Percentiles rank a stretch among this genome's conserved stretches.
These are phyloP conservation scores for Parapristionchus giblindavisi DNA, from an alignment of 2,888 invertebrate genomes.

Conservation along the genomic window DNA sequence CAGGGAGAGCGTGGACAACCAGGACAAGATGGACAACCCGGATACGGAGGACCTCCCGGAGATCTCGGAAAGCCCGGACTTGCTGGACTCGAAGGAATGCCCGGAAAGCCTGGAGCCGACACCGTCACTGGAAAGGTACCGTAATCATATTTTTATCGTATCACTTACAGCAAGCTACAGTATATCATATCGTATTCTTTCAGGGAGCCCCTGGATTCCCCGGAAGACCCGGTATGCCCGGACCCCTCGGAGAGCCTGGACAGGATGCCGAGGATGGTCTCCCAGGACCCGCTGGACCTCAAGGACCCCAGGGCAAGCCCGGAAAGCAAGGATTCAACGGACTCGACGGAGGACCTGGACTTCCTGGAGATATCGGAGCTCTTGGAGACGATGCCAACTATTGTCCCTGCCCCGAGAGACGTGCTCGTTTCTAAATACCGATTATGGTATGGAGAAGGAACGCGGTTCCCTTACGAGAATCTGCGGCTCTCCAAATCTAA, in stretches of 20 bases:
- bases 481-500: slow-evolving; percentile 2
- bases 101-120: slow-evolving; percentile 50
- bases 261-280: slow-evolving; percentile 55
- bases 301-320: slow-evolving; percentile 57
- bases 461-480: background rate
- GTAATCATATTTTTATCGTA: no score
- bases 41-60: slow-evolving; percentile 40
- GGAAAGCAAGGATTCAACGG: slow-evolving; percentile 60
- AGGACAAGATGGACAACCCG: slow-evolving; percentile 55
- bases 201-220: slow-evolving; percentile 43
- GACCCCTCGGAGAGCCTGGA: slow-evolving; percentile 55
- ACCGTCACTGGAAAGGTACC: slow-evolving; percentile 30
- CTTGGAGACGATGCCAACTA: slow-evolving; percentile 59
- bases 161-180: no score
- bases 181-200: background rate
- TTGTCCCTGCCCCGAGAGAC: slow-evolving; percentile 44
- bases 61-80: slow-evolving; percentile 41
- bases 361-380: slow-evolving; percentile 53
- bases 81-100: slow-evolving; percentile 43
- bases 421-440: slow-evolving; percentile 12
- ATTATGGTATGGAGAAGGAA: background rate
- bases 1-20: slow-evolving; percentile 55
- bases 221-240: slow-evolving; percentile 55
- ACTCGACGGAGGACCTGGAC: slow-evolving; percentile 56
- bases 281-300: slow-evolving; percentile 48